Evolutionary conservation across 1,140 invertebrate genomes (phyloP), one percentile per base, ranked within the genome.

Genomic region (Drosophila funebris): DNA sequence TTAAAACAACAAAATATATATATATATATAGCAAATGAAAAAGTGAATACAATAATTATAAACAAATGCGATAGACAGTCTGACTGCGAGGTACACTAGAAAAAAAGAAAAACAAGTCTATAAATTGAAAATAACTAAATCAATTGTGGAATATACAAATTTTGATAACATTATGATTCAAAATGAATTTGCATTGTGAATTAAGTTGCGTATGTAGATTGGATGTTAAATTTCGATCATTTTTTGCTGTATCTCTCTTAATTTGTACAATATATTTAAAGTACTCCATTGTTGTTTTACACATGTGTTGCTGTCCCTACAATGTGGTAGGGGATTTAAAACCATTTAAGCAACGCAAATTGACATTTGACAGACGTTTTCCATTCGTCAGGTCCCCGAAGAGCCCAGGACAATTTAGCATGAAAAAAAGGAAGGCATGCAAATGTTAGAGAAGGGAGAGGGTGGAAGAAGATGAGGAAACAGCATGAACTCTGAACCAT

Each of bases 311-410:
- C 11, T 33, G 44, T 48, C 44, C 24, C 44, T 27, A 24, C n/a
- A 29, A 29, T 48, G 44, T 29, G 44, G 44, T 33, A 31, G 48
- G 48, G 48, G 8, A 37, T 39, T 61, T 61, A 50, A 61, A 50
- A 39, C 33, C 58, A 61, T 61, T 61, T 61, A 61, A 61, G 58
- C 50, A 29, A 31, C 52, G 43, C 54, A 53, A 67, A 67, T 67
- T 67, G 54, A 67, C 64, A 67, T 57, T 58, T 67, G 64, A 67
- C 64, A 67, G 64, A 67, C 64, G 27, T 61, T 54, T 39, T 54
- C 31, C 52, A 54, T 36, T 22, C 52, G 52, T 52, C 52, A 37
- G 52, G 16, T 36, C 52, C 52, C 31, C 29, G 44, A 33, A 50
- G 33, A 44, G 41, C 44, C 18, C 31, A 61, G 57, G 62, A 66